These are phyloP conservation scores for Lithobates pipiens DNA, from an alignment of 2,797 vertebrate genomes.

Conservation along the genomic window DNA sequence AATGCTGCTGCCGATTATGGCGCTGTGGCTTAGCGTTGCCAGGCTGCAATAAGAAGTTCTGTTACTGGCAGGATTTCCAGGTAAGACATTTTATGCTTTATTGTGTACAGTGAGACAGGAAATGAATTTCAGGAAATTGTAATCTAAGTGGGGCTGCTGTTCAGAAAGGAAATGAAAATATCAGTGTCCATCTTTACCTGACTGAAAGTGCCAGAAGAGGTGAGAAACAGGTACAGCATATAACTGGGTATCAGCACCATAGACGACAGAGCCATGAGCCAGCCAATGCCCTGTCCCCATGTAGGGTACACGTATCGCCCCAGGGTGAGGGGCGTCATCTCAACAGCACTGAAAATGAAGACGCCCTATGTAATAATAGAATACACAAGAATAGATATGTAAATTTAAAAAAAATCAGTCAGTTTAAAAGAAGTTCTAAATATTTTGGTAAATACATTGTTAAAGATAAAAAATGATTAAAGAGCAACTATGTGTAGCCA, in stretches of 20 bases:
- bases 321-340: conserved; percentile 89
- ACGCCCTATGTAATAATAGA: conserved; percentile 77
- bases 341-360: conserved; percentile 89
- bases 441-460: too few relatives aligned
- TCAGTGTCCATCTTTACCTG: conserved; percentile 71
- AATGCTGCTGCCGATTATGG: too few relatives aligned
- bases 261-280: conserved; percentile 90
- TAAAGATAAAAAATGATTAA: too few relatives aligned
- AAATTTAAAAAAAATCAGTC: background rate
- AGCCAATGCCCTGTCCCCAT: conserved; percentile 89
- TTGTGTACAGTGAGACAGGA: too few relatives aligned
- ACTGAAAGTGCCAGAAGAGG: conserved; percentile 77
- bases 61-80: too few relatives aligned
- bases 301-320: conserved; percentile 86
- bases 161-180: background rate
- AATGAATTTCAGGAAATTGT: too few relatives aligned
- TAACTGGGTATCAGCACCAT: conserved; percentile 90
- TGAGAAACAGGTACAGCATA: conserved; percentile 82
- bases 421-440: too few relatives aligned
- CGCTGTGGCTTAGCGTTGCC: too few relatives aligned
- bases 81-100: too few relatives aligned
- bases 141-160: too few relatives aligned
- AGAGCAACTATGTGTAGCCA: too few relatives aligned
- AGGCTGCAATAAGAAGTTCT: too few relatives aligned
- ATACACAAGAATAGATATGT: background rate